Evolutionary conservation across 2,797 vertebrate species (phyloP).

Genomic region (Coccyzus lansbergi): DNA sequence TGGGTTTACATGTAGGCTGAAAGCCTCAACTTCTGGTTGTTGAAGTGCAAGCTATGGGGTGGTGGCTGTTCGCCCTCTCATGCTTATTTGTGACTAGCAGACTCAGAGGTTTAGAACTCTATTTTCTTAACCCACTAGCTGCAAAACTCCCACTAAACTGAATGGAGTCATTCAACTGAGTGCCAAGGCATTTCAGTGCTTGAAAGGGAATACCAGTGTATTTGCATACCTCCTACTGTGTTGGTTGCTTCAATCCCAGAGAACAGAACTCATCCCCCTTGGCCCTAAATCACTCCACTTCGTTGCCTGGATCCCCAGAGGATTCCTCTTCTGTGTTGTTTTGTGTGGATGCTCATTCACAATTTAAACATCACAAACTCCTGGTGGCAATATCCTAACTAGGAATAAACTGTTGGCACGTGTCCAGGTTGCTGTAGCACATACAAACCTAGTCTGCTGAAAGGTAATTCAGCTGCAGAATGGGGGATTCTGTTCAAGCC

Average conservation of each 20-base stretch:
- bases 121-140: slow-evolving; percentile 31
- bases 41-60: not conserved
- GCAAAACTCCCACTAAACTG: not conserved
- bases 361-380: not conserved
- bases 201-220: not conserved
- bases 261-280: not conserved
- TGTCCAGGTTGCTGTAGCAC: not conserved
- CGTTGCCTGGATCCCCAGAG: not conserved
- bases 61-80: not conserved
- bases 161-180: slow-evolving; percentile 53
- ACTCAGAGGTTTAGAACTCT: not conserved
- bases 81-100: not conserved
- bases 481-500: not conserved
- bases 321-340: not conserved
- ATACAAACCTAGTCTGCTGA: not conserved
- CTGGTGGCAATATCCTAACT: not conserved
- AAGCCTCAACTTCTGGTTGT: not conserved
- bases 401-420: not conserved
- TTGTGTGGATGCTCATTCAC: slow-evolving; percentile 13
- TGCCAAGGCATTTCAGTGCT: slow-evolving; percentile 1
- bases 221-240: slow-evolving; percentile 45
- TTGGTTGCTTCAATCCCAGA: not conserved
- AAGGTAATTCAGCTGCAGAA: not conserved
- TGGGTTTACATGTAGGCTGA: not conserved
- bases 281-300: not conserved